These are phyloP conservation scores for Chloebia gouldiae DNA, from an alignment of 2,113 vertebrate genomes.

Conservation along the genomic window DNA sequence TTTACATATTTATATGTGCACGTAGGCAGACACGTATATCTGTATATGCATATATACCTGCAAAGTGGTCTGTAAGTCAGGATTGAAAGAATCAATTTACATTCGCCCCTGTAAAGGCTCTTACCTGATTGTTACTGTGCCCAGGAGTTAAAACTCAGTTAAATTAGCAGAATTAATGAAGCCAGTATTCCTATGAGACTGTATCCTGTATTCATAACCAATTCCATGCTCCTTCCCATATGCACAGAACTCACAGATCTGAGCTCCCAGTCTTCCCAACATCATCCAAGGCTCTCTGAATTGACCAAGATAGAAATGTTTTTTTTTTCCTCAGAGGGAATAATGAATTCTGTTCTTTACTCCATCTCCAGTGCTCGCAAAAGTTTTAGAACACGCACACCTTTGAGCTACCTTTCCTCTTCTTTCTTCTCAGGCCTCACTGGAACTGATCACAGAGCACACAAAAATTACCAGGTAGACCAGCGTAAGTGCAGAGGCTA, in stretches of 20 bases:
- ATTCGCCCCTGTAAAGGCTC: not conserved
- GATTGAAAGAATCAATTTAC: not conserved
- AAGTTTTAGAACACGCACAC: not conserved
- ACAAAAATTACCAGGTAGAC: not conserved
- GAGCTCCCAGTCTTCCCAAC: not conserved
- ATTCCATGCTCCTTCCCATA: not conserved
- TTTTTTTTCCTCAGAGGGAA: not conserved
- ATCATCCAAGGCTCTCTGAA: not conserved
- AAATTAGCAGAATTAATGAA: slow-evolving; percentile 47
- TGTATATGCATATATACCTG: not conserved
- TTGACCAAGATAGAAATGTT: not conserved
- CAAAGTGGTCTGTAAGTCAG: not conserved
- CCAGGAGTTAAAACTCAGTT: not conserved
- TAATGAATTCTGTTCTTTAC: not conserved
- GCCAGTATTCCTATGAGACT: not conserved
- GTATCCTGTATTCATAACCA: not conserved
- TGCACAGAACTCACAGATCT: not conserved
- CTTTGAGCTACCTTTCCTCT: not conserved
- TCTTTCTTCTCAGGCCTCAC: not conserved
- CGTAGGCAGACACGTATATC: not conserved
- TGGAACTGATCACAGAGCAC: not conserved
- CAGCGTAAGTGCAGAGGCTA: not conserved
- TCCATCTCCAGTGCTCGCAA: not conserved
- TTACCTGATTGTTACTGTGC: not conserved
- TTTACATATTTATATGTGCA: not conserved